Base-by-base conservation (phyloP, 2,797 vertebrate species). In the Coendou prehensilis region DNA sequence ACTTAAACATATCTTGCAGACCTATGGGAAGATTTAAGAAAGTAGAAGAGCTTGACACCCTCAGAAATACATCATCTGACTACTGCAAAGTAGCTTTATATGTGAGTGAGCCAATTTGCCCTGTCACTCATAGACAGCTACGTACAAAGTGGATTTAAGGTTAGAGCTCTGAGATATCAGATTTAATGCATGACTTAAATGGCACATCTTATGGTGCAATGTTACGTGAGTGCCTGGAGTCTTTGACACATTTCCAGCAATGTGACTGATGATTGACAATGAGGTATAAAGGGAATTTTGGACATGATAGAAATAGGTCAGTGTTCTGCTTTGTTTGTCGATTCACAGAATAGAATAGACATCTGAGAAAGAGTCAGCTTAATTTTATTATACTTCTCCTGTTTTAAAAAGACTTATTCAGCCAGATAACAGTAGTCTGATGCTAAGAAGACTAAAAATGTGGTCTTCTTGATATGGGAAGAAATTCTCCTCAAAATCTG, bases 101-200 rank as follows among this genome's bases (percentile, higher is more conserved):
- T 95, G 83, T 93, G 15, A 96, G 13, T 87, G 88, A 95, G 52
- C 83, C 88, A 95, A 89, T 98, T 95, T 97, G 45, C 64, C 71
- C 69, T 97, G 96, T 95, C 97, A 96, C 18, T 93, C 93, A 96
- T 22, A 89, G 67, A 47, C 2, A 71, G 61, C 67, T 83, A 78
- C 78, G 69, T 92, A 95, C 92, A 95, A 97, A 95, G 89, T n/a
- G 75, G 95, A 95, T 93, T 94, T 93, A 83, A 93, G 76, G 56
- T 91, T 95, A 93, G 56, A 87, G 22, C 59, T 89, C 50, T 61
- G n/a, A 92, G 22, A 75, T 92, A 69, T 30, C 52, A 91, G 23
- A 85, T 84, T 95, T 89, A 87, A 91, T 50, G 61, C 10, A 23
- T 89, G 83, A 83, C 45, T 92, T 94, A 59, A 93, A 56, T 71